Conservation (phyloP, 2,797 vertebrate species). For the Myioborus miniatus region DNA sequence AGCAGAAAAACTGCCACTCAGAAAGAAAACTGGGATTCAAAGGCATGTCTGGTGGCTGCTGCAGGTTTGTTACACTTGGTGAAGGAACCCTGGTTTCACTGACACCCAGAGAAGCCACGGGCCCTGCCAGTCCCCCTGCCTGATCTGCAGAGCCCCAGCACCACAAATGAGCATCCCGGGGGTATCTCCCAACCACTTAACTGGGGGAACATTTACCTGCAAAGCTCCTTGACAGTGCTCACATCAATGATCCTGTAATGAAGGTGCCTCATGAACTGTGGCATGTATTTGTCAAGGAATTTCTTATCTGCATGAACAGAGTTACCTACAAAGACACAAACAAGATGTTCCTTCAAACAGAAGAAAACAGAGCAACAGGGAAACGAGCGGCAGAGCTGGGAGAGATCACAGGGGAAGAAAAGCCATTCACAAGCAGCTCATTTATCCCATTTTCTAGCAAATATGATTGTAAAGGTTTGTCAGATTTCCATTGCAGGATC, state of each 20-base stretch:
- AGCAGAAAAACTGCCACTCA: background rate
- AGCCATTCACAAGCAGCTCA: background rate
- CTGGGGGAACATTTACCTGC: slow-evolving; percentile 79
- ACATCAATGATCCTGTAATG: slow-evolving; percentile 98
- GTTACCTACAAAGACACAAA: slow-evolving; percentile 84
- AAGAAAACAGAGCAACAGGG: background rate
- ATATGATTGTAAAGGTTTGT: background rate
- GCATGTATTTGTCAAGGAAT: slow-evolving; percentile 97
- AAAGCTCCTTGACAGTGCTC: slow-evolving; percentile 97
- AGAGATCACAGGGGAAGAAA: background rate
- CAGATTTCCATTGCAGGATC: background rate
- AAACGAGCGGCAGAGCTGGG: background rate
- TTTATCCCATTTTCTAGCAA: background rate
- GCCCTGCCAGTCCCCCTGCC: background rate
- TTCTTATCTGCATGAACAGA: slow-evolving; percentile 97
- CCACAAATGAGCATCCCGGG: accelerated
- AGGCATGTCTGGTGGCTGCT: background rate
- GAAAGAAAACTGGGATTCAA: background rate
- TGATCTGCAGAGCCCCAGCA: background rate
- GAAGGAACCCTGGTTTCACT: background rate
- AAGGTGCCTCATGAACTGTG: slow-evolving; percentile 95
- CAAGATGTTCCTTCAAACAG: background rate
- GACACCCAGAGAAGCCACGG: background rate
- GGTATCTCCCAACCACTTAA: background rate
- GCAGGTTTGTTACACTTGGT: background rate